Evolutionary conservation across 2,113 vertebrate species (phyloP), one percentile per base, ranked within the genome.

Genomic region (Pardalotus punctatus): DNA sequence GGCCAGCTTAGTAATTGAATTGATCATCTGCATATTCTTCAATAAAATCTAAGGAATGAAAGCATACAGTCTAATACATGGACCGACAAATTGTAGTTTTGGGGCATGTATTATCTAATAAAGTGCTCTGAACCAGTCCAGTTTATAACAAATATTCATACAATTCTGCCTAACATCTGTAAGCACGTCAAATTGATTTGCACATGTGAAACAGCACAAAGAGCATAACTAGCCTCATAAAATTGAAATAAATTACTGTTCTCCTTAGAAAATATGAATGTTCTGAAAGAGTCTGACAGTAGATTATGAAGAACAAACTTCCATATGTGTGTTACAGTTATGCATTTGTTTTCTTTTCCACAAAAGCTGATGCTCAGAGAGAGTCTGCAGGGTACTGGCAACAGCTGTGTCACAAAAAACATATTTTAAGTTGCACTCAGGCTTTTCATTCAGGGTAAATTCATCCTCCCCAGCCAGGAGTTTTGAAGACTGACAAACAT

Each of bases 231-330:
- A 81, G 56, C 64, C 50, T 81, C 73, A 88, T 83, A 94, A 91
- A 94, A 95, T 73, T 84, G 81, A 85, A 94, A 92, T 93, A 81
- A 93, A 96, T 90, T 74, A 90, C 60, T 79, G 43, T 74, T 86
- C 78, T 81, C 36, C 76, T 84, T 48, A 92, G 65, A 36, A 96
- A 94, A 92, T 53, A 78, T 1, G 23, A 90, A 86, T 88, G 82
- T 93, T 86, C 80, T 60, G 56, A 76, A 90, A 76, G 74, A 73
- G 28, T 28, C 45, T 82, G 76, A 70, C 71, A 93, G 84, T 54
- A 62, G 45, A 40, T 77, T 86, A 86, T 33, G 36, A 54, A 77
- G 67, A 94, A 83, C 38, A 76, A 87, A 69, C 40, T 86, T 95
- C 64, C 74, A 69, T 69, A 27, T 35, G 25, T 2, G 1, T 74